Evolutionary conservation across 1,140 invertebrate genomes (phyloP), one percentile per base, ranked within the genome.

Genomic region (Tetragnatha versicolor): DNA sequence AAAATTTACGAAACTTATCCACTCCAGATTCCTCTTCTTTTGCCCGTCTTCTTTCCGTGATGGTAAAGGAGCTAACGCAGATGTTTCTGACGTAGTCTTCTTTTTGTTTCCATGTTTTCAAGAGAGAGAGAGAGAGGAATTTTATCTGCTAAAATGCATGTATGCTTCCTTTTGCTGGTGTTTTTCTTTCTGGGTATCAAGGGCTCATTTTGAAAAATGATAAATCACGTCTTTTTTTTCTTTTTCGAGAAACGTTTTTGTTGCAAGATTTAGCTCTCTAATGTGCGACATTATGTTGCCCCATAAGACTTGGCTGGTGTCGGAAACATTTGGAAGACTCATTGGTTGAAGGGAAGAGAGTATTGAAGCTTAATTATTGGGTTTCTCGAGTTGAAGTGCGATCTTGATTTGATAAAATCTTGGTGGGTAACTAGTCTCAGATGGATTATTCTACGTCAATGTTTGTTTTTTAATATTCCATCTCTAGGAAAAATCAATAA

Each of bases 151-250:
- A 45, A 6, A 55, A 60, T 55, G 25, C 27, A 70, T 22, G 42
- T 53, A 60, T 73, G 51, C 33, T 73, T 73, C 45, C 65, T 68
- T 68, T 22, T n/a, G 6, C 31, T 49, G 42, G 35, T 51, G 45
- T 70, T 39, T 70, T 70, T 55, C n/a, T n/a, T n/a, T n/a, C n/a
- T n/a, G 31, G 47, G 39, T 73, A 73, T 60, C 37, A 60, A 73
- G 53, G n/a, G 33, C 53, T 73, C 53, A 73, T 58, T 60, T 60
- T 60, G 33, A 73, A 45, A 73, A 73, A 73, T 73, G 51, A 73
- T 73, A 73, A 73, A 73, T 60, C 51, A 39, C 39, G 7, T 33
- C 29, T 35, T 17, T 49, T 51, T 68, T 68, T 20, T 68, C 22
- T 6, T n/a, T n/a, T n/a, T n/a, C n/a, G n/a, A n/a, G n/a, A n/a